Base-by-base conservation (phyloP, 2,888 invertebrate species). In the Pogonocherus hispidulus region DNA sequence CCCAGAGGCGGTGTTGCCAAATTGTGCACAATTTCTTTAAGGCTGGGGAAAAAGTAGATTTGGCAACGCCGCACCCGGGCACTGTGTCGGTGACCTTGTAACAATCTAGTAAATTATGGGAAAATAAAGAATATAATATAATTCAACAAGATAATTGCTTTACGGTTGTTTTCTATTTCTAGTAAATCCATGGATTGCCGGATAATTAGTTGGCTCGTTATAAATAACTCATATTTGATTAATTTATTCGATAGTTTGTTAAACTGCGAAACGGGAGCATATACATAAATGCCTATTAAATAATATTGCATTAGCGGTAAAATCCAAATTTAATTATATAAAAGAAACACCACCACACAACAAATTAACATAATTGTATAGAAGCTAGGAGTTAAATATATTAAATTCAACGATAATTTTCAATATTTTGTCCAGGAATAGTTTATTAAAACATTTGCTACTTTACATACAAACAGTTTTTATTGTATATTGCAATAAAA, bases 291-390 rank as follows among this genome's bases (percentile, higher is more conserved):
- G 49, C 22, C 23, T 23, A n/a, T n/a, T n/a, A n/a, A n/a, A n/a
- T n/a, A n/a, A n/a, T 49, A 22, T 49, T 19, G 8, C n/a, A 32
- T 52, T 16, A 52, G 8, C 52, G 11, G n/a, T 32, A 32, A 52
- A 52, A 52, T 32, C 23, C 27, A 27, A 51, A 51, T 51, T 51
- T 51, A 27, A 51, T 51, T 51, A 51, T 51, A 27, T 51, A 16
- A 6, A 14, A 51, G 22, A 49, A 49, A 23, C 3, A 23, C 23
- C 23, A 23, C 23, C 23, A 23, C 23, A 23, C 20, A 19, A 20
- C 20, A 49, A 49, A 49, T 49, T 22, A 49, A 9, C 19, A 19
- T 46, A 46, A 46, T 46, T 46, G 16, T 46, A 20, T 49, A n/a
- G n/a, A 20, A 9, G 47, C 47, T 20, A 6, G n/a, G 11, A n/a